A percentile compares a stretch with the other conserved stretches of the same genome.
Conservation (phyloP, 2,113 vertebrate species). For the Gavialis gangeticus region DNA sequence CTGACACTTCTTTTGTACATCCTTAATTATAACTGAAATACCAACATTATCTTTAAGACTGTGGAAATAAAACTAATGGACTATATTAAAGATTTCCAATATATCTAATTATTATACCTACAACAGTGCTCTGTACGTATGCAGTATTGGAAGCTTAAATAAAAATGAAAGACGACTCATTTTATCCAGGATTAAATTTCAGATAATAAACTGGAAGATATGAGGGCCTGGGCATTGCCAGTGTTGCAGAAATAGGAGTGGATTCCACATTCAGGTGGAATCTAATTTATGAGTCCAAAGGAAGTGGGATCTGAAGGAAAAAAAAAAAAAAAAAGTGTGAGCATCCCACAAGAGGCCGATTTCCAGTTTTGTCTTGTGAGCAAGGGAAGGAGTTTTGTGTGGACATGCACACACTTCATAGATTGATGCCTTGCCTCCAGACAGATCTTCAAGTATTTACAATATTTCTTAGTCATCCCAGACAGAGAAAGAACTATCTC, state of each 20-base stretch:
- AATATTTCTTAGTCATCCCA: not conserved
- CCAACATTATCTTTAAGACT: not conserved
- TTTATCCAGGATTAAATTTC: not conserved
- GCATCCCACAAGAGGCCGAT: not conserved
- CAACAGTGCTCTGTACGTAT: not conserved
- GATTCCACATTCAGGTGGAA: not conserved
- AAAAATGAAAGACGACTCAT: conserved; percentile 9
- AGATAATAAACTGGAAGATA: not conserved
- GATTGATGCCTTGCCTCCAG: not conserved
- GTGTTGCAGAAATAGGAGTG: not conserved
- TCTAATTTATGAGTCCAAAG: not conserved
- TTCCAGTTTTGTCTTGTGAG: not conserved
- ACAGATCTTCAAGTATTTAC: not conserved
- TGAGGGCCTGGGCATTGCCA: not conserved
- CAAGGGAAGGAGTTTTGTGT: not conserved
- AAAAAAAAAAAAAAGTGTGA: not conserved
- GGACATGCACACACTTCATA: fast-evolving
- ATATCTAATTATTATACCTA: not conserved
- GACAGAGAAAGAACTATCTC: not conserved
- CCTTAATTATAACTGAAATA: not conserved
- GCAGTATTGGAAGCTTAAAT: not conserved
- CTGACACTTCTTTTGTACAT: not conserved
- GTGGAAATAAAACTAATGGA: not conserved
- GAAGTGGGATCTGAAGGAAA: not conserved
- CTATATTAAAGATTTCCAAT: not conserved